Conservation (phyloP, 2,888 invertebrate species). For the Chrysina gloriosa region DNA sequence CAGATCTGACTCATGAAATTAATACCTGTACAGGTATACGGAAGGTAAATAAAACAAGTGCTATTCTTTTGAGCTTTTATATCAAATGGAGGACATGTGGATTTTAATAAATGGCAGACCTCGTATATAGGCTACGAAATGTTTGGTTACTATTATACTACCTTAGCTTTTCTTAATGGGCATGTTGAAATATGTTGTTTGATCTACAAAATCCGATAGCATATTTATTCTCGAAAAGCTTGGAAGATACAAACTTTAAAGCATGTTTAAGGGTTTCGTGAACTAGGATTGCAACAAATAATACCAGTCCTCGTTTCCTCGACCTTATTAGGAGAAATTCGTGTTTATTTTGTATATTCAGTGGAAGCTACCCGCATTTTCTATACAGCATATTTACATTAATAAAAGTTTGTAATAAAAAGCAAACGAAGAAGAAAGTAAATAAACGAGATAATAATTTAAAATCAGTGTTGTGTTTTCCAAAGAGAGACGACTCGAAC, state of each 20-base stretch:
- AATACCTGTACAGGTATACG: background rate
- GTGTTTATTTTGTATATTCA: conserved; percentile 40
- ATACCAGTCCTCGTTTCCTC: conserved; percentile 11
- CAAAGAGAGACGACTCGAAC: conserved; percentile 61
- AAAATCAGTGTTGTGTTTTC: conserved; percentile 50
- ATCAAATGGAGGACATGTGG: too few relatives aligned
- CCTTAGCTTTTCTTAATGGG: background rate
- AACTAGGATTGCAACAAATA: conserved; percentile 26
- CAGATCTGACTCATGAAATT: background rate
- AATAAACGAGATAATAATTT: conserved; percentile 53
- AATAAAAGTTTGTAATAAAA: conserved; percentile 53
- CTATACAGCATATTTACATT: conserved; percentile 41
- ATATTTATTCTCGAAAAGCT: background rate
- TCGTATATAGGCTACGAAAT: too few relatives aligned
- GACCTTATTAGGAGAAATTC: conserved; percentile 26
- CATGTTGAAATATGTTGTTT: background rate
- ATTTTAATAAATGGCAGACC: too few relatives aligned
- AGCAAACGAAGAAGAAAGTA: conserved; percentile 56
- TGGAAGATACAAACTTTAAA: background rate
- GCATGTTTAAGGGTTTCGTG: background rate
- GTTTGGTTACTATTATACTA: too few relatives aligned
- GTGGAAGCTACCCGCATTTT: conserved; percentile 33
- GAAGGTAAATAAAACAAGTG: background rate
- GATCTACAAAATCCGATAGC: background rate
- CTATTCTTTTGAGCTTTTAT: too few relatives aligned